phyloP scores from a whole-genome alignment of 2,888 invertebrate species.

The Crepidodera aurea region DNA sequence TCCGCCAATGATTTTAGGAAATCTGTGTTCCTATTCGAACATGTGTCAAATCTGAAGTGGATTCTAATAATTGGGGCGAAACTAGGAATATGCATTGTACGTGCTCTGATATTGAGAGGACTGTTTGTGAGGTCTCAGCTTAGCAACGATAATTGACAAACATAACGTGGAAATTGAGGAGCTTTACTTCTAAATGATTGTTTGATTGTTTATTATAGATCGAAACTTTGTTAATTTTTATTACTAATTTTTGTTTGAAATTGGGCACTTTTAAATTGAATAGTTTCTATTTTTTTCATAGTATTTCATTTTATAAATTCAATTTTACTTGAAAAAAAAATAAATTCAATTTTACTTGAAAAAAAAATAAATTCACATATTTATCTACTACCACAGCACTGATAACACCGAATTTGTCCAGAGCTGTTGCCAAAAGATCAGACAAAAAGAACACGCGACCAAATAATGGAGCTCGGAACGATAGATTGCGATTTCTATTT shows the following conservation, averaged over 20 bases:
- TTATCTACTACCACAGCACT: no score
- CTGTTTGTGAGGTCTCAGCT: background rate
- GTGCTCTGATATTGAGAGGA: background rate
- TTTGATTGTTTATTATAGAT: no score
- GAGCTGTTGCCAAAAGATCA: background rate
- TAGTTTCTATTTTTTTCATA: no score
- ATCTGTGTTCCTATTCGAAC: background rate
- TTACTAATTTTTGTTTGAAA: no score
- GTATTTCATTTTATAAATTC: no score
- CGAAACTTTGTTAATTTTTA: no score
- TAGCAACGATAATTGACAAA: background rate
- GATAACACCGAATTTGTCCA: background rate
- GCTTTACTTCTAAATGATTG: no score
- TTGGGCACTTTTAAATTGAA: no score
- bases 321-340: no score
- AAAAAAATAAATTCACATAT: no score
- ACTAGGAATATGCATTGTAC: background rate
- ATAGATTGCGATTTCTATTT: background rate
- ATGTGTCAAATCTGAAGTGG: conserved; percentile 7
- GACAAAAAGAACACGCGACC: background rate
- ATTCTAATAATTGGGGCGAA: conserved; percentile 1
- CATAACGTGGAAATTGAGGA: background rate
- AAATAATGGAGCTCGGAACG: background rate
- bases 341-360: no score
- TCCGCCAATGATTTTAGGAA: background rate